Conservation (phyloP, 1,140 invertebrate species). For the Pectinophora gossypiella region DNA sequence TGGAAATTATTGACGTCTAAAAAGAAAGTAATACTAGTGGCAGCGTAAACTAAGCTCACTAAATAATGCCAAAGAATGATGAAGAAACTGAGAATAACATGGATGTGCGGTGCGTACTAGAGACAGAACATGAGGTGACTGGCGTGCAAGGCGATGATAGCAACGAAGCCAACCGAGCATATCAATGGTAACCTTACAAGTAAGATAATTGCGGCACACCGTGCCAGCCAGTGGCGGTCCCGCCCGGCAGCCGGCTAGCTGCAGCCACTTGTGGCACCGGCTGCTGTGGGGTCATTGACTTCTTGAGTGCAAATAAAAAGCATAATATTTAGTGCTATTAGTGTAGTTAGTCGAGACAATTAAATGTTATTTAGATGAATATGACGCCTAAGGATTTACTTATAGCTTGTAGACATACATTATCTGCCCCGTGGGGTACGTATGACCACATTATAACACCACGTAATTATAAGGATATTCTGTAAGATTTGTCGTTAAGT, state of each 20-base stretch:
- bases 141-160: conserved; percentile 37
- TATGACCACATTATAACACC: conserved; percentile 58
- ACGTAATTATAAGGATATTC: conserved; percentile 43
- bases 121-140: conserved; percentile 28
- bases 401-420: conserved; percentile 30
- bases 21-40: conserved; percentile 32
- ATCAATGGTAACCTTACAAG: conserved; percentile 21
- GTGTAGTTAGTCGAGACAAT: conserved; percentile 41
- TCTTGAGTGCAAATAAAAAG: conserved; percentile 53
- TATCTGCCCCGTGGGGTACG: conserved; percentile 14
- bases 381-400: conserved; percentile 26
- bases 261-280: conserved; percentile 54
- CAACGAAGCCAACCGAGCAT: conserved; percentile 27
- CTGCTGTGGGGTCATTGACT: conserved; percentile 35
- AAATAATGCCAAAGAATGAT: conserved; percentile 72
- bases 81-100: conserved; percentile 30
- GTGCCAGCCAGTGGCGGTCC: too few species aligned
- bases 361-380: conserved; percentile 31
- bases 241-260: too few species aligned
- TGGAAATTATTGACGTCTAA: conserved; percentile 18
- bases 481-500: conserved; percentile 31
- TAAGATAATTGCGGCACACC: too few species aligned
- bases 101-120: conserved; percentile 29
- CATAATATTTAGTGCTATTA: conserved; percentile 68
- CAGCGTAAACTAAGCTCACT: conserved; percentile 60